A percentile compares a stretch with the other conserved stretches of the same genome.
These are phyloP conservation scores for Sinonovacula constricta DNA, from an alignment of 1,140 invertebrate genomes.

Conservation along the genomic window DNA sequence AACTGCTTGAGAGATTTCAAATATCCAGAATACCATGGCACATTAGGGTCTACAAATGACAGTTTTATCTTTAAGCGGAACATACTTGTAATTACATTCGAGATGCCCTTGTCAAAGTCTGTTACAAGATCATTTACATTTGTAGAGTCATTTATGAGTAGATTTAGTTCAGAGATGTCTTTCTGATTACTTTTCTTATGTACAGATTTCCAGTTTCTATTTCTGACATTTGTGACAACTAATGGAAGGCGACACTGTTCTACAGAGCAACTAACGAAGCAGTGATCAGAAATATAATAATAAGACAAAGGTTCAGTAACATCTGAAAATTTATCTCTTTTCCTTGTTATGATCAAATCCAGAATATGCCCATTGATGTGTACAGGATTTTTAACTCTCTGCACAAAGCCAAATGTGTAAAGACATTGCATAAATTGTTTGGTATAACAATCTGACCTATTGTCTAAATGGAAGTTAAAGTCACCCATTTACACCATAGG, in stretches of 20 bases:
- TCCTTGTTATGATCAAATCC: constrained; percentile 10
- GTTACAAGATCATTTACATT: too few species aligned
- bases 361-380: constrained; percentile 5
- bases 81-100: too few species aligned
- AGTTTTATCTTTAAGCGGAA: background rate
- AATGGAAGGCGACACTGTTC: constrained; percentile 11
- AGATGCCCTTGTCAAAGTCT: too few species aligned
- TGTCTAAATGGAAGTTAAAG: constrained; percentile 20
- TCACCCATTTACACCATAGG: constrained; percentile 11
- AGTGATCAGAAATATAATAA: constrained; percentile 34
- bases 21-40: background rate
- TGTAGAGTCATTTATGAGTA: background rate
- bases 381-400: constrained; percentile 20
- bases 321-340: constrained; percentile 2
- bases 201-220: constrained; percentile 12
- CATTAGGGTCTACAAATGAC: background rate
- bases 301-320: background rate
- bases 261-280: constrained; percentile 10
- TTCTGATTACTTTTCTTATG: background rate
- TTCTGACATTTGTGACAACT: background rate
- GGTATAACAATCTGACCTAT: background rate
- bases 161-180: background rate
- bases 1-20: background rate
- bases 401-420: constrained; percentile 4
- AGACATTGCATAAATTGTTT: constrained; percentile 2